phyloP scores from a whole-genome alignment of 1,140 invertebrate species.

The Phymorhynchus buccinoides region DNA sequence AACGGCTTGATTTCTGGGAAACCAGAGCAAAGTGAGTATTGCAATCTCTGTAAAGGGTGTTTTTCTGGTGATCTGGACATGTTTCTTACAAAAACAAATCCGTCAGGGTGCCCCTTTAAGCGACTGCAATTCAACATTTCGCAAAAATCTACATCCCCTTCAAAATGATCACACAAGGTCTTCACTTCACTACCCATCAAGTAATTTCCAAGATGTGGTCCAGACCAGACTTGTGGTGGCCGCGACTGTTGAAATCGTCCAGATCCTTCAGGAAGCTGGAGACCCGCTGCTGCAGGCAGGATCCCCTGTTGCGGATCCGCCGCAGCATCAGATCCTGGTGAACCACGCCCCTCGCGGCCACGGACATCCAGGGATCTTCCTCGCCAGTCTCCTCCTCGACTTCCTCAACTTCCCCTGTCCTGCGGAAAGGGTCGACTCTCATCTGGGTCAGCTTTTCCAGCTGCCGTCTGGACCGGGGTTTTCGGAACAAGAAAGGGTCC shows the following conservation, averaged over 20 bases:
- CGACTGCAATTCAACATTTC: too few relatives aligned
- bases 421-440: neutral
- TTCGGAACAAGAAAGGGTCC: neutral
- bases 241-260: neutral
- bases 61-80: too few relatives aligned
- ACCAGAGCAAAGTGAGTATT: too few relatives aligned
- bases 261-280: neutral
- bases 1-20: too few relatives aligned
- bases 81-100: too few relatives aligned
- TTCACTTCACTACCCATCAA: too few relatives aligned
- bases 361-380: too few relatives aligned
- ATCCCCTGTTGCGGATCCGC: neutral
- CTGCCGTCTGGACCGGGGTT: neutral
- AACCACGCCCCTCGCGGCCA: too few relatives aligned
- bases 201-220: neutral
- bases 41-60: too few relatives aligned
- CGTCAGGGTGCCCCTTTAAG: too few relatives aligned
- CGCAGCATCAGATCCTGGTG: neutral
- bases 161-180: too few relatives aligned
- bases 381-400: neutral
- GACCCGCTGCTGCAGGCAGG: neutral
- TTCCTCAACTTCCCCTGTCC: neutral
- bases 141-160: too few relatives aligned
- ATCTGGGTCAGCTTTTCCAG: neutral
- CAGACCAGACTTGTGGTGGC: neutral